phyloP scores from a whole-genome alignment of 2,113 vertebrate genomes.

The Phylloscopus trochiloides region DNA sequence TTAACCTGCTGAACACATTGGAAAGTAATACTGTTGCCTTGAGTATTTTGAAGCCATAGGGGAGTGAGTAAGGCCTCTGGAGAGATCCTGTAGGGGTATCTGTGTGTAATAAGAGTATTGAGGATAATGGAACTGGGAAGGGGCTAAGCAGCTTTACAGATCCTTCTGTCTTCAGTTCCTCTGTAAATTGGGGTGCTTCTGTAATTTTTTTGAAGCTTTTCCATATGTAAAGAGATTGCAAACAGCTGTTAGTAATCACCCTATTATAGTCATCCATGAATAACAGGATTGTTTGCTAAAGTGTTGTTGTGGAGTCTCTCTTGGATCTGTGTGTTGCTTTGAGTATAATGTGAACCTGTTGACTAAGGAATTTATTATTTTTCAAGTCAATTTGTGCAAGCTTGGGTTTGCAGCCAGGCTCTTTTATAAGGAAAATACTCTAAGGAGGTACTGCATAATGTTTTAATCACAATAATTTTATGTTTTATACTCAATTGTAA shows the following conservation, averaged over 20 bases:
- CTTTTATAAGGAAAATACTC: constrained; percentile 17
- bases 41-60: not conserved
- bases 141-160: constrained; percentile 3
- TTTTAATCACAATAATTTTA: not conserved
- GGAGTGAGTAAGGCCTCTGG: not conserved
- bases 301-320: constrained; percentile 31
- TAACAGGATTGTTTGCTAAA: constrained; percentile 65
- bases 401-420: constrained; percentile 1
- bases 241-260: constrained; percentile 58
- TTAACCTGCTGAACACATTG: not conserved
- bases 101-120: not conserved
- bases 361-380: constrained; percentile 52
- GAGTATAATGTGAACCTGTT: constrained; percentile 52
- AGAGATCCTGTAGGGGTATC: not conserved
- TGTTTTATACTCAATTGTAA: not conserved
- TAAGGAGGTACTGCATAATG: not conserved
- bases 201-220: constrained; percentile 26
- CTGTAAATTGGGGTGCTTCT: constrained; percentile 28
- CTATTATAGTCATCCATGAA: constrained; percentile 48
- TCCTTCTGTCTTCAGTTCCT: not conserved
- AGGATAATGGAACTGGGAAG: not conserved
- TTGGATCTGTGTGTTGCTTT: constrained; percentile 13
- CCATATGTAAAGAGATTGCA: constrained; percentile 34
- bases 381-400: constrained; percentile 22
- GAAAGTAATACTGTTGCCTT: not conserved